Percentiles rank a stretch among this genome's conserved stretches.
These are phyloP conservation scores for Cyrtodaria siliqua DNA, from an alignment of 2,888 invertebrate species.

Conservation along the genomic window DNA sequence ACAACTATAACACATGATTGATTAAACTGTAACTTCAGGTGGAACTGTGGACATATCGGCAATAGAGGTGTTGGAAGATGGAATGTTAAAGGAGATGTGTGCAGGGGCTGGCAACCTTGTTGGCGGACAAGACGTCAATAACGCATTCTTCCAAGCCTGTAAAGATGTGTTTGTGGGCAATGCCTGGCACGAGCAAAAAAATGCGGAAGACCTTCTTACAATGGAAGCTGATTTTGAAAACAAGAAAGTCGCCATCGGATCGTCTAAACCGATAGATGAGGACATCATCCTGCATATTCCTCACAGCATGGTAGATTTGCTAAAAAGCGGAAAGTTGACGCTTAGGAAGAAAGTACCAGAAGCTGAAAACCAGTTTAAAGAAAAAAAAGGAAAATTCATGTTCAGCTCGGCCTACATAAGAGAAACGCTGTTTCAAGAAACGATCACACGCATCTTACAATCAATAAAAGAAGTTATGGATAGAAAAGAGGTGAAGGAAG, in stretches of 20 bases:
- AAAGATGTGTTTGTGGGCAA: conserved; percentile 36
- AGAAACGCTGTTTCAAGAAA: conserved; percentile 34
- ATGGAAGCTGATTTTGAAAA: conserved; percentile 58
- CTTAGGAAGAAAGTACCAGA: conserved; percentile 12
- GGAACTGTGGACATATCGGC: conserved; percentile 50
- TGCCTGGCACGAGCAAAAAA: conserved; percentile 21
- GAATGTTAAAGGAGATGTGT: conserved; percentile 29
- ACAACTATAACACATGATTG: no score
- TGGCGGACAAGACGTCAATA: conserved; percentile 50
- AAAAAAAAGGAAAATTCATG: conserved; percentile 10
- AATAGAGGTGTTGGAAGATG: conserved; percentile 30
- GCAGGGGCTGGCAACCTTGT: conserved; percentile 19
- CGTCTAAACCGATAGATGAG: conserved; percentile 15
- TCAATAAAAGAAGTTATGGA: conserved; percentile 23
- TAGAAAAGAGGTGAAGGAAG: not conserved
- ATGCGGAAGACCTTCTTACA: conserved; percentile 25
- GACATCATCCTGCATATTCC: conserved; percentile 30
- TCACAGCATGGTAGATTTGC: conserved; percentile 4
- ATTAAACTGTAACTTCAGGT: conserved; percentile 17
- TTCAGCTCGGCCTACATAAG: conserved; percentile 32
- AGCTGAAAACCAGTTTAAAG: conserved; percentile 5
- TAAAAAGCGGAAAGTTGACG: conserved; percentile 9
- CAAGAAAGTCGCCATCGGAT: conserved; percentile 39
- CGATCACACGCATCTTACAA: conserved; percentile 10
- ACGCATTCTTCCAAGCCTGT: conserved; percentile 44